phyloP scores from a whole-genome alignment of 2,113 vertebrate genomes.

The Brachypteracias leptosomus region DNA sequence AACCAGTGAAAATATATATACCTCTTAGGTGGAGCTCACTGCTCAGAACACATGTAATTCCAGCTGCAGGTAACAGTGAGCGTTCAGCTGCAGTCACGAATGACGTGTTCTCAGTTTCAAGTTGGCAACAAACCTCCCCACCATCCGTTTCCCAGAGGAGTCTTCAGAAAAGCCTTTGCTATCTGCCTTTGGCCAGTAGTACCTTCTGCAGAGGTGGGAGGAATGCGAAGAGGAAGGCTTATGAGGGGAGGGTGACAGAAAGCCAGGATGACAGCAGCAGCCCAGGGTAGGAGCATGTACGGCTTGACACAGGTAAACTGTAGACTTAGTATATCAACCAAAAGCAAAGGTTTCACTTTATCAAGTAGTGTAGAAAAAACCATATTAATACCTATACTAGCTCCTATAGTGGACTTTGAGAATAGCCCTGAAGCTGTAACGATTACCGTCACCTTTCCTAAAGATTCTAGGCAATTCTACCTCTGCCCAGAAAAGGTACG shows the following conservation, averaged over 20 bases:
- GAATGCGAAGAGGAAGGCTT: neutral
- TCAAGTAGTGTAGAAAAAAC: neutral
- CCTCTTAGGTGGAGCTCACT: neutral
- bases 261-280: neutral
- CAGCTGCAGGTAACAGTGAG: neutral
- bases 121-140: neutral
- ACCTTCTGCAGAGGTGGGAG: neutral
- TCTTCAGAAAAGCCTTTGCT: neutral
- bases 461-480: neutral
- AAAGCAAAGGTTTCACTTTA: neutral
- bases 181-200: neutral
- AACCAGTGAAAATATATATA: neutral
- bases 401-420: neutral
- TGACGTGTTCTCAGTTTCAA: accelerated
- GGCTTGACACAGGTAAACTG: neutral
- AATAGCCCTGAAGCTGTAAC: neutral
- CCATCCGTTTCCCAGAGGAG: neutral
- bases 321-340: neutral
- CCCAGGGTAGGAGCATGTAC: neutral
- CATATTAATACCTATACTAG: neutral
- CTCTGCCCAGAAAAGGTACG: neutral
- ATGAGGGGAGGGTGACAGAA: accelerated
- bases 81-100: neutral
- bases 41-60: neutral
- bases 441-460: neutral